phyloP scores from a whole-genome alignment of 2,797 vertebrate genomes.

The Eurystomus glaucurus region DNA sequence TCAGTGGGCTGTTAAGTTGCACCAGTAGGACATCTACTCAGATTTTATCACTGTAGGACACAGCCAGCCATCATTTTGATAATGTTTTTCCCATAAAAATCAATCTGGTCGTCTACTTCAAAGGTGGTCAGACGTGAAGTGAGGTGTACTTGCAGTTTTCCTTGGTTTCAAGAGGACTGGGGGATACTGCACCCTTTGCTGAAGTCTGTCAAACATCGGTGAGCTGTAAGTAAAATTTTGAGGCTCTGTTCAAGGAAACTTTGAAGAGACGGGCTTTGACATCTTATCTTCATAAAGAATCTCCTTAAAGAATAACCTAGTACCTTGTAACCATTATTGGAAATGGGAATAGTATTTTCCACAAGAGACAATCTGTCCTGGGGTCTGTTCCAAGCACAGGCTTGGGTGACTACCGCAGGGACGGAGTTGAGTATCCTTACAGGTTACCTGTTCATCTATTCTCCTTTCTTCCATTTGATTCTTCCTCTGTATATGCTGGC shows the following conservation, averaged over 20 bases:
- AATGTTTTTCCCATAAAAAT: neutral
- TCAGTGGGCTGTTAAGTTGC: neutral
- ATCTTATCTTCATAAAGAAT: neutral
- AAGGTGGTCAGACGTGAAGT: neutral
- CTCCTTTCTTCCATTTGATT: neutral
- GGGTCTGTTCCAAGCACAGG: neutral
- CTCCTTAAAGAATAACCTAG: neutral
- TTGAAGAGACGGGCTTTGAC: neutral
- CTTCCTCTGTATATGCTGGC: slow-evolving; percentile 5
- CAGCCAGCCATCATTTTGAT: neutral
- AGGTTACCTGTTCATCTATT: neutral
- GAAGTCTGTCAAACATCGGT: neutral
- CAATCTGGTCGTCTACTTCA: neutral
- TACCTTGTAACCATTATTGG: neutral
- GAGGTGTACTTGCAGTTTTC: neutral
- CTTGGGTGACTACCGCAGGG: neutral
- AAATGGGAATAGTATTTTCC: neutral
- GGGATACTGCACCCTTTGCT: rapidly evolving
- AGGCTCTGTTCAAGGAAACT: neutral
- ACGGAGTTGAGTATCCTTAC: neutral
- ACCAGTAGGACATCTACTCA: neutral
- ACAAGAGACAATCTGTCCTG: neutral
- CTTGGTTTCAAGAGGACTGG: neutral
- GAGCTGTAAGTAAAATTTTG: neutral
- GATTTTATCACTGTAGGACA: neutral